Evolutionary conservation across 1,140 invertebrate genomes (phyloP).

Genomic region (Planococcus citri): DNA sequence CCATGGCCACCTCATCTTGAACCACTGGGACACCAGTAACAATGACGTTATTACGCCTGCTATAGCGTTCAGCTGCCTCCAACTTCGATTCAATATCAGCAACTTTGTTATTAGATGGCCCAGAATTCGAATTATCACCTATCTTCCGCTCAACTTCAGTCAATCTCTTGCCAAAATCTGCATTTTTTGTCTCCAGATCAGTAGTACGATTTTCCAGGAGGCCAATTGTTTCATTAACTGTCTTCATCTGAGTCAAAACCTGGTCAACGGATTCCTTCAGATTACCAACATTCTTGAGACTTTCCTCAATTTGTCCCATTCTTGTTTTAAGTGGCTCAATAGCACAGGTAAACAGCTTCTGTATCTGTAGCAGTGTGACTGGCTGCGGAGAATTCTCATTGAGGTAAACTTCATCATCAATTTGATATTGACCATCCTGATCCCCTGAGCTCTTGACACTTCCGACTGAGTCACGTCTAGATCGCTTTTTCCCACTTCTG

Average conservation of each 20-base stretch:
- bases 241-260: neutral
- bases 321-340: neutral
- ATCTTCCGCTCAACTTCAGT: neutral
- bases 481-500: neutral
- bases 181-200: neutral
- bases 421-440: no score
- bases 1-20: neutral
- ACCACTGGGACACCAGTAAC: neutral
- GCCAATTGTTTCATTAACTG: no score
- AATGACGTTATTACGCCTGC: neutral
- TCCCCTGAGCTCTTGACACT: neutral
- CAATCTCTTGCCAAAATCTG: neutral
- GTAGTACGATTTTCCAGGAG: neutral
- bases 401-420: no score
- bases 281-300: neutral
- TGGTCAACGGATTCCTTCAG: neutral
- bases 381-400: neutral
- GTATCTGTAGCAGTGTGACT: neutral
- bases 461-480: neutral
- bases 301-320: neutral
- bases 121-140: neutral
- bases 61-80: neutral
- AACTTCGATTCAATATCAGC: neutral
- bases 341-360: neutral
- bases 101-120: neutral